A percentile compares a stretch with the other conserved stretches of the same genome.
These are phyloP conservation scores for Oryctolagus cuniculus DNA, from an alignment of 2,113 vertebrate species.

Conservation along the genomic window DNA sequence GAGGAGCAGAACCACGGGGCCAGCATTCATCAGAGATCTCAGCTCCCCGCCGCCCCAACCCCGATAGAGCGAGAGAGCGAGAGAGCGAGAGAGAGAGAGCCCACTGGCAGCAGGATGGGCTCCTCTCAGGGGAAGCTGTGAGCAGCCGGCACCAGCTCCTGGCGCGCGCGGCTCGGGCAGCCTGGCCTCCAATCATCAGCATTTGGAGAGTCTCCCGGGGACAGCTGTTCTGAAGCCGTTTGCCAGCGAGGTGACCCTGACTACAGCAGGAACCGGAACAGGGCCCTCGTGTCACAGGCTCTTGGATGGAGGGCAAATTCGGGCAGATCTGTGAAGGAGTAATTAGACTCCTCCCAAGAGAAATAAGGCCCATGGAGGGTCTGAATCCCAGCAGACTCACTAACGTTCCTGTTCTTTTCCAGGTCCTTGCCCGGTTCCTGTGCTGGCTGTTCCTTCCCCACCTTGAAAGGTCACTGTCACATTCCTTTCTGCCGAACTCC, in stretches of 20 bases:
- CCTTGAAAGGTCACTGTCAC: background rate
- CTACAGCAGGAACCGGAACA: background rate
- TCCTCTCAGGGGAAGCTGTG: fast-evolving
- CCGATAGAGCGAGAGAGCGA: background rate
- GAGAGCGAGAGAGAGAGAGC: background rate
- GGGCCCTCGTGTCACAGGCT: background rate
- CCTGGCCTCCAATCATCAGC: background rate
- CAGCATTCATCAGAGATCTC: background rate
- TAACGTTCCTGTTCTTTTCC: background rate
- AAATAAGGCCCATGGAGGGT: background rate
- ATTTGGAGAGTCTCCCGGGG: background rate
- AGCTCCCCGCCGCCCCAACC: background rate
- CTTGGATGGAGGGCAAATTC: background rate
- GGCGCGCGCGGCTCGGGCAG: background rate
- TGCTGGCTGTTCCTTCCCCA: background rate
- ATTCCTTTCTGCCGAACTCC: constrained; percentile 15
- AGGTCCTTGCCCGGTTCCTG: background rate
- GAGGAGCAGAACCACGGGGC: background rate
- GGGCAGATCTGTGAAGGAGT: background rate
- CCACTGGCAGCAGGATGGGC: background rate
- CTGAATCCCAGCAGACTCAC: background rate
- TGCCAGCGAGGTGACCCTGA: background rate
- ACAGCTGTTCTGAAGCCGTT: background rate
- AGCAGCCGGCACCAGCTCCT: fast-evolving
- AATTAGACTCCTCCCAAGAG: background rate